phyloP scores from a whole-genome alignment of 2,113 vertebrate species.

The Dromiciops gliroides region DNA sequence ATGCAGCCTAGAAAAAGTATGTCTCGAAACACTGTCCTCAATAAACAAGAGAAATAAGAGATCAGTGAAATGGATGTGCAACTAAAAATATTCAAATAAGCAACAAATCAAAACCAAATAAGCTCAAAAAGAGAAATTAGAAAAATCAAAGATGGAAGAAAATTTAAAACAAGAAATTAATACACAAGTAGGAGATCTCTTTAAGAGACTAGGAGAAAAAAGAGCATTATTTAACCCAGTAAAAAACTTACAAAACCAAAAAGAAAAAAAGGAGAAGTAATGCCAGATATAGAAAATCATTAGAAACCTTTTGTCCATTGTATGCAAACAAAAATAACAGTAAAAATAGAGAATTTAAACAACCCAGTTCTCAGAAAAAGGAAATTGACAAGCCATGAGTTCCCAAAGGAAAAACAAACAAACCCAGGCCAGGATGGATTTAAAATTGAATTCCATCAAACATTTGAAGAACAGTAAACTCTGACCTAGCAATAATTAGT shows the following conservation, averaged over 20 bases:
- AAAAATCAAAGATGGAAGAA: not conserved
- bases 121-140: not conserved
- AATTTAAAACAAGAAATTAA: not conserved
- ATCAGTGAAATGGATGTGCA: not conserved
- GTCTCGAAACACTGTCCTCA: not conserved
- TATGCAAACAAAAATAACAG: not conserved
- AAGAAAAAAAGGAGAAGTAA: not conserved
- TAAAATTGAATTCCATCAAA: not conserved
- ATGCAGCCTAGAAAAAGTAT: not conserved
- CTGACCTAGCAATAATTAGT: not conserved
- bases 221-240: not conserved
- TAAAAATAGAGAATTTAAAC: not conserved
- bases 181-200: not conserved
- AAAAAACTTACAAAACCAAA: not conserved
- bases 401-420: not conserved
- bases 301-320: not conserved
- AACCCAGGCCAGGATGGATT: too few relatives aligned
- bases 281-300: not conserved
- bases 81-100: not conserved
- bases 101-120: not conserved
- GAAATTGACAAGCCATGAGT: not conserved
- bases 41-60: not conserved
- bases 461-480: not conserved
- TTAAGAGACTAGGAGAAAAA: not conserved
- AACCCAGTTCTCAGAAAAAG: not conserved